A percentile compares a stretch with the other conserved stretches of the same genome.
Conservation (phyloP, 2,797 vertebrate species). For the Lacerta viridis region DNA sequence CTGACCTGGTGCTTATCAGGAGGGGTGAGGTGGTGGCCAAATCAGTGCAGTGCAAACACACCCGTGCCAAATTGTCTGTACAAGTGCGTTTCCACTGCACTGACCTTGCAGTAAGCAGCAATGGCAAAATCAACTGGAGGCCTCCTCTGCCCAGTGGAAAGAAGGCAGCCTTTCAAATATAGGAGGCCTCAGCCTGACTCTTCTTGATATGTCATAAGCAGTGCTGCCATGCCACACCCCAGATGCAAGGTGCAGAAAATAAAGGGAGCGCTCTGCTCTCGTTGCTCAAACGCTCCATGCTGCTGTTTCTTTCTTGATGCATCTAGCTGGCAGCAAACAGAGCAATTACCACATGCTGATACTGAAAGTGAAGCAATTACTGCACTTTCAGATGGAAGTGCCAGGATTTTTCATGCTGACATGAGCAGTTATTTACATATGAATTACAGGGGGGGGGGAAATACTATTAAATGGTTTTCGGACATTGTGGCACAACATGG, state of each 20-base stretch:
- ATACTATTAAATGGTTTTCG: constrained; percentile 49
- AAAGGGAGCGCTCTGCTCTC: constrained; percentile 54
- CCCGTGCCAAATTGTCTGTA: too few species aligned
- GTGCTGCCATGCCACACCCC: constrained; percentile 22
- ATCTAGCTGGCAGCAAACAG: constrained; percentile 65
- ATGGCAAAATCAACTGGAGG: too few species aligned
- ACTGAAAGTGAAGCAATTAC: constrained; percentile 44
- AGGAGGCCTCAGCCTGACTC: too few species aligned
- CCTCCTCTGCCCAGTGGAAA: too few species aligned
- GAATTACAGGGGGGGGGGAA: constrained; percentile 17
- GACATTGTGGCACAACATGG: constrained; percentile 18
- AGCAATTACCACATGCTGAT: constrained; percentile 60
- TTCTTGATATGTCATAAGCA: too few species aligned
- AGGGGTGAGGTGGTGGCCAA: too few species aligned
- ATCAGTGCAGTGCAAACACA: too few species aligned
- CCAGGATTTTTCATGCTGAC: constrained; percentile 33
- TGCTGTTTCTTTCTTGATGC: constrained; percentile 64
- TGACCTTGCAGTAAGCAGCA: too few species aligned
- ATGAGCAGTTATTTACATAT: constrained; percentile 54
- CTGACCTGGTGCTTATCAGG: too few species aligned
- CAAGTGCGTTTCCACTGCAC: too few species aligned
- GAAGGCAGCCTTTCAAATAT: too few species aligned
- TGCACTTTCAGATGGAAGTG: constrained; percentile 58
- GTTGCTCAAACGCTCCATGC: constrained; percentile 41
- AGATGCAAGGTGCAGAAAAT: constrained; percentile 56